phyloP scores from a whole-genome alignment of 1,140 invertebrate genomes.

The Sarcophaga peregrina region DNA sequence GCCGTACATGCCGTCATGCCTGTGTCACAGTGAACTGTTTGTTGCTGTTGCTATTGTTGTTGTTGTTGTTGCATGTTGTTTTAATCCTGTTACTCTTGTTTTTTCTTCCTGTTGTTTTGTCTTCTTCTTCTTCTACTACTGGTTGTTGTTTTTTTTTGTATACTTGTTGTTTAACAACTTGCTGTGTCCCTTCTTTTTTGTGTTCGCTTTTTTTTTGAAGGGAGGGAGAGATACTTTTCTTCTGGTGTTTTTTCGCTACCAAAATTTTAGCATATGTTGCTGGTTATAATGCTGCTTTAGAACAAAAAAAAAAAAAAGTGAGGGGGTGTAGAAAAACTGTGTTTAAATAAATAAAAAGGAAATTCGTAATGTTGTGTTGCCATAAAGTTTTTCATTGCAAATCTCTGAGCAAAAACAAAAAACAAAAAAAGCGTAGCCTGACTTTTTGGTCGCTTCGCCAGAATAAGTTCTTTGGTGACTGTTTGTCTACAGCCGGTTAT shows the following conservation, averaged over 20 bases:
- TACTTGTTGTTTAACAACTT: constrained; percentile 3
- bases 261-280: constrained; percentile 1
- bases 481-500: too few species aligned
- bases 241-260: neutral
- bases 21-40: neutral
- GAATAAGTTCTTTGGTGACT: too few species aligned
- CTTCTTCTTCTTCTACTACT: too few species aligned
- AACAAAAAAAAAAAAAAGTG: neutral
- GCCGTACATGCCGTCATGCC: neutral
- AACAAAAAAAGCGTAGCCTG: too few species aligned
- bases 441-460: too few species aligned
- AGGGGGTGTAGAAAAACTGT: too few species aligned
- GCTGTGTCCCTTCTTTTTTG: neutral
- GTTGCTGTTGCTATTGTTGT: too few species aligned
- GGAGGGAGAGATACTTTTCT: neutral
- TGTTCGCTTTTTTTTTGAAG: neutral
- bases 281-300: neutral
- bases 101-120: neutral
- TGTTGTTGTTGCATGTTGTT: too few species aligned
- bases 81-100: neutral
- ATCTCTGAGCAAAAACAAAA: too few species aligned
- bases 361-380: too few species aligned
- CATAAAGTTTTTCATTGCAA: too few species aligned
- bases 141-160: neutral
- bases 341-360: too few species aligned